Conservation (phyloP, 2,113 vertebrate genomes). For the Thinocorus orbignyianus region DNA sequence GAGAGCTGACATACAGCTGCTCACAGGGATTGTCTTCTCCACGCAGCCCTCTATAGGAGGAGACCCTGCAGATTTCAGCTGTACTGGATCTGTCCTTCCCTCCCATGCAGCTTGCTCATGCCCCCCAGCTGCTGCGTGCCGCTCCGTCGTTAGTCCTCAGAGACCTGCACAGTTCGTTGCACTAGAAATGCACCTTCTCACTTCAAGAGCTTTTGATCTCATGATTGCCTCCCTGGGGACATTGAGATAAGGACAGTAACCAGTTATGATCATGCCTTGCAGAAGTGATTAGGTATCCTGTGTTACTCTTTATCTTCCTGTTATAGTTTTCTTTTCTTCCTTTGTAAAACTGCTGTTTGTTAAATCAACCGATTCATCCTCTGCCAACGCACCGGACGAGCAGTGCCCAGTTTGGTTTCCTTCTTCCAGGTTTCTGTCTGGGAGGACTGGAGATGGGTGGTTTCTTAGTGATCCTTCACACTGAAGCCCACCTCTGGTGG, state of each 20-base stretch:
- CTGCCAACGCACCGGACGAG: neutral
- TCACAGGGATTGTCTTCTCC: neutral
- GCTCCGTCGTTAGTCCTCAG: fast-evolving
- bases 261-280: neutral
- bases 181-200: neutral
- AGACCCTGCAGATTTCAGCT: neutral
- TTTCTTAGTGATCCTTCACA: neutral
- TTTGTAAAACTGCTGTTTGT: slow-evolving; percentile 9
- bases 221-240: neutral
- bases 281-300: slow-evolving; percentile 30
- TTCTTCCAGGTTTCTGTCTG: neutral
- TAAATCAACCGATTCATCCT: slow-evolving; percentile 13
- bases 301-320: slow-evolving; percentile 46
- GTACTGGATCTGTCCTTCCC: neutral
- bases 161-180: neutral
- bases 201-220: neutral
- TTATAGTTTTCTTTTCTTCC: slow-evolving; percentile 38
- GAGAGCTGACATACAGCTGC: neutral
- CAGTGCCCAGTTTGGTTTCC: neutral
- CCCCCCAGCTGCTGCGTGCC: fast-evolving
- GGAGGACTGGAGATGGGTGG: neutral
- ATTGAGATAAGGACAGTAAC: slow-evolving; percentile 6
- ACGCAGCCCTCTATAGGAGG: neutral
- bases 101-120: neutral
- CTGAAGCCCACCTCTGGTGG: neutral